Evolutionary conservation across 2,888 invertebrate genomes (phyloP).

Genomic region (Dynastes maya): DNA sequence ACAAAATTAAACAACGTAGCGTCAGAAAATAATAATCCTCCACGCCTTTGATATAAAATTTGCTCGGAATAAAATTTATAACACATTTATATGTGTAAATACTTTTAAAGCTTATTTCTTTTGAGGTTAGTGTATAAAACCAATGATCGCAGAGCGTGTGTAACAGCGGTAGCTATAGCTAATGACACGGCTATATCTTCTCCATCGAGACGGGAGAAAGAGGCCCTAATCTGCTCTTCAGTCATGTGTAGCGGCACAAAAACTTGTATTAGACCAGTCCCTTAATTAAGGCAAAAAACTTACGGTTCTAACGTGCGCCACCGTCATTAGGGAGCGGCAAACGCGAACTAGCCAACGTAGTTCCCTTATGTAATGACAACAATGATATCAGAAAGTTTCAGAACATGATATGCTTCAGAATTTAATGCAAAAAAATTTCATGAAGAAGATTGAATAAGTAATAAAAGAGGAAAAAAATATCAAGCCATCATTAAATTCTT

Average conservation of each 20-base stretch:
- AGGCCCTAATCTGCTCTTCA: slow-evolving; percentile 66
- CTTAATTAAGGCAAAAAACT: slow-evolving; percentile 70
- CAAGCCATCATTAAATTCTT: too few relatives aligned
- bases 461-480: too few relatives aligned
- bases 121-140: neutral
- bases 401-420: too few relatives aligned
- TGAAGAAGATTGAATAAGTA: too few relatives aligned
- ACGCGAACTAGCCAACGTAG: neutral
- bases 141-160: slow-evolving; percentile 38
- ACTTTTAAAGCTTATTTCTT: neutral
- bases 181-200: slow-evolving; percentile 63
- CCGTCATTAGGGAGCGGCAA: slow-evolving; percentile 53
- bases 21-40: too few relatives aligned
- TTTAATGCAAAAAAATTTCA: too few relatives aligned
- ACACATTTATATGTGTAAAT: neutral
- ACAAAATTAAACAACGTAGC: too few relatives aligned
- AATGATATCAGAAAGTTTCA: too few relatives aligned
- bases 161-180: slow-evolving; percentile 58
- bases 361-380: too few relatives aligned
- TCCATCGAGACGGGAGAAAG: slow-evolving; percentile 51
- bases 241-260: slow-evolving; percentile 67
- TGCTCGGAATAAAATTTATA: too few relatives aligned
- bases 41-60: too few relatives aligned
- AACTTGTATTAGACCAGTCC: slow-evolving; percentile 68
- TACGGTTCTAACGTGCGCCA: slow-evolving; percentile 54